These are phyloP conservation scores for Platorchestia sp. DNA, from an alignment of 1,140 invertebrate genomes.

Conservation along the genomic window DNA sequence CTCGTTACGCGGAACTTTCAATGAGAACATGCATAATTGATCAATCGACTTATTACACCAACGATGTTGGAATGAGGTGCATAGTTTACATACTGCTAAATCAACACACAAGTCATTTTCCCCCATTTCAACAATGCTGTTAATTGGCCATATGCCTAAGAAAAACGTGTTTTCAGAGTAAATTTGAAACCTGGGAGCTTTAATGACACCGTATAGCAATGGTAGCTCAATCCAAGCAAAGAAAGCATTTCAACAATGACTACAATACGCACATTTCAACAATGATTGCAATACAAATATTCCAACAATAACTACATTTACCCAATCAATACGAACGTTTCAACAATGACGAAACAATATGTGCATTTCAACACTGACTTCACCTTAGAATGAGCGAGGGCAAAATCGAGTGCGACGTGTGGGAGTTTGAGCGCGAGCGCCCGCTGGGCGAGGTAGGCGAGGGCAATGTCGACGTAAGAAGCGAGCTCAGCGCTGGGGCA, in stretches of 20 bases:
- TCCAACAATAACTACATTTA: too few relatives aligned
- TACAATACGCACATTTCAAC: not conserved
- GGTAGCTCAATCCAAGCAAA: not conserved
- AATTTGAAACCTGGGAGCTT: not conserved
- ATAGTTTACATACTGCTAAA: not conserved
- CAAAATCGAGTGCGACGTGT: slow-evolving; percentile 68
- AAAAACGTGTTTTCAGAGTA: not conserved
- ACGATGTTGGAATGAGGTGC: not conserved
- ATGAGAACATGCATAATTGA: not conserved
- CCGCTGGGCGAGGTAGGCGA: slow-evolving; percentile 71
- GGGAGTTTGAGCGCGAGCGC: slow-evolving; percentile 71
- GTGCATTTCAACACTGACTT: not conserved
- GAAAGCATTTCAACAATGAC: not conserved
- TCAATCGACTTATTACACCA: not conserved
- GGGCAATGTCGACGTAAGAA: slow-evolving; percentile 68
- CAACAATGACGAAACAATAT: not conserved
- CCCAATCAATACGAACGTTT: too few relatives aligned
- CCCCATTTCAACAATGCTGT: too few relatives aligned
- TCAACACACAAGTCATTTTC: not conserved
- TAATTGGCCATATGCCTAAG: not conserved
- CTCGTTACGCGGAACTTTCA: not conserved
- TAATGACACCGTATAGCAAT: not conserved
- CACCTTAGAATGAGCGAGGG: slow-evolving; percentile 62
- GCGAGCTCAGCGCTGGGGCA: slow-evolving; percentile 56
- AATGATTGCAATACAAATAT: not conserved